Conservation (phyloP, 2,888 invertebrate species). For the Stegophylla sp. region DNA sequence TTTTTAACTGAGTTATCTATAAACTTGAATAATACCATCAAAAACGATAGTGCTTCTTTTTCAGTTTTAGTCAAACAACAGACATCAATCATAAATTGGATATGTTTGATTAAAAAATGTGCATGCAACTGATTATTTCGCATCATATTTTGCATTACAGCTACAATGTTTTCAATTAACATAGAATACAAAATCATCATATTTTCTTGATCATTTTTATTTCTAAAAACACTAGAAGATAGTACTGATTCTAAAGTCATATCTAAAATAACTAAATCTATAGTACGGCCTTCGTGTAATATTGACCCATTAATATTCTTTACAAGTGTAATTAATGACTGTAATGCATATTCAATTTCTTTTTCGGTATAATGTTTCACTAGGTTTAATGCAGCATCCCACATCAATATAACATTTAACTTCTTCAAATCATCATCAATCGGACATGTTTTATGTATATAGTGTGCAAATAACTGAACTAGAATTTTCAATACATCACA, state of each 20-base stretch:
- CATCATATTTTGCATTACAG: slow-evolving; percentile 57
- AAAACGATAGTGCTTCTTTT: slow-evolving; percentile 47
- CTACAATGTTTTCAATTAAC: slow-evolving; percentile 49
- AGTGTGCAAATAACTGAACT: slow-evolving; percentile 39
- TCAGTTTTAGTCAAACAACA: slow-evolving; percentile 43
- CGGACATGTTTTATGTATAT: slow-evolving; percentile 36
- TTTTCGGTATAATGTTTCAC: slow-evolving; percentile 32
- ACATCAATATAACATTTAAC: slow-evolving; percentile 42
- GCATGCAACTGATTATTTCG: slow-evolving; percentile 28
- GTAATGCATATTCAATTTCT: slow-evolving; percentile 50
- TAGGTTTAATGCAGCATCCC: slow-evolving; percentile 48
- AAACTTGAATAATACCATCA: slow-evolving; percentile 45
- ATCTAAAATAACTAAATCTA: slow-evolving; percentile 50
- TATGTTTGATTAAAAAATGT: slow-evolving; percentile 46
- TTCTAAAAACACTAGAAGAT: slow-evolving; percentile 45
- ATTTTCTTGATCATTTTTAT: slow-evolving; percentile 42
- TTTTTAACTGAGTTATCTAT: slow-evolving; percentile 41
- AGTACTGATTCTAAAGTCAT: slow-evolving; percentile 52
- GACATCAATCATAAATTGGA: slow-evolving; percentile 51
- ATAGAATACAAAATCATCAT: slow-evolving; percentile 45
- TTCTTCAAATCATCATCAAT: slow-evolving; percentile 54
- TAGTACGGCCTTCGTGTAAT: slow-evolving; percentile 40
- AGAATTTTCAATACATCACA: slow-evolving; percentile 35
- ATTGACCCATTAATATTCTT: slow-evolving; percentile 48
- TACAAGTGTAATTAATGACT: slow-evolving; percentile 31